Evolutionary conservation across 2,113 vertebrate genomes (phyloP).

Genomic region (Alexandromys fortis): DNA sequence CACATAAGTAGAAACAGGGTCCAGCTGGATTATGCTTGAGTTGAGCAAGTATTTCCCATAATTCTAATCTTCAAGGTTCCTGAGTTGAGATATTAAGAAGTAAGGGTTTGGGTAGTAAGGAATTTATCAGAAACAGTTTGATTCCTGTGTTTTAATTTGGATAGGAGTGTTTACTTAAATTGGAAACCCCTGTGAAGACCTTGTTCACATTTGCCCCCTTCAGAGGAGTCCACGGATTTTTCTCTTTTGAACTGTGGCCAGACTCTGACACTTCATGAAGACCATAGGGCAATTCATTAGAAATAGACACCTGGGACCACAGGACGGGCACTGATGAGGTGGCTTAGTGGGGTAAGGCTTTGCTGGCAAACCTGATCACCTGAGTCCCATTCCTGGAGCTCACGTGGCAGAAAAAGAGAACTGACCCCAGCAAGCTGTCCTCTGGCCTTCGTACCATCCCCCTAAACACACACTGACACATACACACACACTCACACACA

Average conservation of each 20-base stretch:
- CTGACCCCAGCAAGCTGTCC: no score
- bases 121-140: background rate
- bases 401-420: background rate
- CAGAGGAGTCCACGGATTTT: background rate
- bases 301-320: background rate
- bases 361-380: background rate
- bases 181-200: background rate
- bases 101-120: background rate
- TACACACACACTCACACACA: background rate
- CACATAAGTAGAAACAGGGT: background rate
- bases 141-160: slow-evolving; percentile 20
- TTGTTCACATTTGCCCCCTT: background rate
- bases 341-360: background rate
- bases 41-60: background rate
- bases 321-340: background rate
- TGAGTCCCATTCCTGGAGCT: background rate
- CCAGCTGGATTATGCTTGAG: background rate
- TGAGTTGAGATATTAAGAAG: slow-evolving; percentile 5
- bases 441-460: background rate
- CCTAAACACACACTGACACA: background rate
- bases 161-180: background rate
- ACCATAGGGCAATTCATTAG: background rate
- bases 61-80: background rate
- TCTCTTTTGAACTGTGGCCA: background rate
- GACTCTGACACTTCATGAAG: background rate